Evolutionary conservation across 2,113 vertebrate genomes (phyloP).

Genomic region (Crotophaga sulcirostris): DNA sequence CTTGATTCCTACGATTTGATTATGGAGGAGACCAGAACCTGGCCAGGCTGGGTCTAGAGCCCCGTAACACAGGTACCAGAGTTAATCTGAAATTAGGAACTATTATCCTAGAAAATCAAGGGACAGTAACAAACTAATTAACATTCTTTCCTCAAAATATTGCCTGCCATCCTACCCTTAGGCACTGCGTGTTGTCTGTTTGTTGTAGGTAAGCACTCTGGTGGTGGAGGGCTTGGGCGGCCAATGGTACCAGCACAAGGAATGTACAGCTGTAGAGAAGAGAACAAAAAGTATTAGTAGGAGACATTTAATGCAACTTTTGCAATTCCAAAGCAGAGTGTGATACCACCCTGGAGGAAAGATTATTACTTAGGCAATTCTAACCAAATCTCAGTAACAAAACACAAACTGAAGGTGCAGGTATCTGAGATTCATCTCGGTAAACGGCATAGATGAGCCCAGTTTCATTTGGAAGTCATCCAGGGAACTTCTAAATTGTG

Average conservation of each 20-base stretch:
- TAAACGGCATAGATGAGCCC: neutral
- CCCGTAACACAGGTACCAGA: neutral
- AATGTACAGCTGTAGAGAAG: neutral
- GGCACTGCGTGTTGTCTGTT: neutral
- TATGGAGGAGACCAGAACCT: neutral
- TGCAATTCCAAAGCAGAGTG: neutral
- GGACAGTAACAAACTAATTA: neutral
- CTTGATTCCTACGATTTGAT: neutral
- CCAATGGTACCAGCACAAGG: accelerated
- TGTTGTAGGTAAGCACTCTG: neutral
- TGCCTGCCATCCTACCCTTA: neutral
- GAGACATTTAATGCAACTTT: neutral
- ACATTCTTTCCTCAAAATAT: neutral
- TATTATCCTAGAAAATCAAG: neutral
- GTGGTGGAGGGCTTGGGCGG: neutral
- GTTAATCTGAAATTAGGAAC: neutral
- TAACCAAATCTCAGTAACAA: neutral
- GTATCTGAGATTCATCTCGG: neutral
- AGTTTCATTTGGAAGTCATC: neutral
- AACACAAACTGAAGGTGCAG: neutral
- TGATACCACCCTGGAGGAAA: neutral
- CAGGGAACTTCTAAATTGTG: neutral
- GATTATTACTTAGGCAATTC: neutral
- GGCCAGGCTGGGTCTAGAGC: neutral
- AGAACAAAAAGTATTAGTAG: neutral